Base-by-base conservation (phyloP, 2,113 vertebrate genomes). In the Petromus typicus region DNA sequence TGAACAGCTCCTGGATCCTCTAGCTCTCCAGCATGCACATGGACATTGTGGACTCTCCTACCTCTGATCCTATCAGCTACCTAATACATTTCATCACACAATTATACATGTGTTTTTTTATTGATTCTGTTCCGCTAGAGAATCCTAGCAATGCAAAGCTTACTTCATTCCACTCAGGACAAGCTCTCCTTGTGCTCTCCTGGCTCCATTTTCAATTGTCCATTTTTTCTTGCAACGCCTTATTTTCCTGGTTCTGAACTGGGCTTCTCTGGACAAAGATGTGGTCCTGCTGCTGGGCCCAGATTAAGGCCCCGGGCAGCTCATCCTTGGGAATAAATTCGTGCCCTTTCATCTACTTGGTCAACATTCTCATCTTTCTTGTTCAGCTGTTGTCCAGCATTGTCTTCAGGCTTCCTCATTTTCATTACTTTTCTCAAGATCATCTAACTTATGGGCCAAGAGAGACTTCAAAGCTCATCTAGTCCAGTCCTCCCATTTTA, bases 351-450 rank as follows among this genome's bases (percentile, higher is more conserved):
- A 16, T 10, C 14, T 6, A 2, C 5, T 7, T n/a, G 23, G 43
- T 25, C 37, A 34, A 18, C 40, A 3, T 27, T 71, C 25, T 71
- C 8, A 23, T 37, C 71, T 7, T 45, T 73, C 2, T 80, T 25
- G 0, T 73, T 64, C 17, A 30, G 54, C 54, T 73, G 32, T 25
- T 30, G 10, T 56, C 61, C 37, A 25, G 5, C 63, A 67, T 78
- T 95, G 78, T 79, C 34, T 89, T 56, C 64, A 63, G 43, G 51
- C 30, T 89, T 40, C 69, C 93, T 79, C 13, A 30, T 90, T 90
- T 90, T 45, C 14, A 67, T 92, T 86, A 63, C 37, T 75, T 93
- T 91, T 83, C 63, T 89, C 63, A 80, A 59, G 43, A 34, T 84
- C 63, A 43, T 86, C 90, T 89, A 73, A 89, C 66, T 79, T 75